phyloP scores from a whole-genome alignment of 2,113 vertebrate genomes.

The Laterallus jamaicensis region DNA sequence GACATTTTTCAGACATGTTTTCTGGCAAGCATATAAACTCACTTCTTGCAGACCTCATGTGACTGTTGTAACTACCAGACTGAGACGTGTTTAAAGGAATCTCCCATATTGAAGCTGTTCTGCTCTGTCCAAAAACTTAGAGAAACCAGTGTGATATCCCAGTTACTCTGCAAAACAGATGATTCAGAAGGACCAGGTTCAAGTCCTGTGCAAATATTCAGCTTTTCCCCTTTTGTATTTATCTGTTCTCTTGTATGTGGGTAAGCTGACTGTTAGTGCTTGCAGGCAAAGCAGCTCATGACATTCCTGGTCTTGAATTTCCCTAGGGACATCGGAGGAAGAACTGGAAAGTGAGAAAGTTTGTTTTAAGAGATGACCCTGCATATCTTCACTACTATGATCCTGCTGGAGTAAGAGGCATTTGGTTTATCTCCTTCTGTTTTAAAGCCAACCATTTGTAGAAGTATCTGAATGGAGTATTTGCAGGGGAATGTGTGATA shows the following conservation, averaged over 20 bases:
- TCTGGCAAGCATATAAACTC: neutral
- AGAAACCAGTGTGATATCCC: neutral
- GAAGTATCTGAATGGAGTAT: neutral
- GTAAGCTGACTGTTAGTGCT: neutral
- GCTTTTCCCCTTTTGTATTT: neutral
- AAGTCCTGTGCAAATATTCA: neutral
- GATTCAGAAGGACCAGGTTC: neutral
- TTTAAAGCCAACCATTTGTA: neutral
- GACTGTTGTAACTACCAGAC: neutral
- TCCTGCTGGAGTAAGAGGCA: slow-evolving; percentile 85
- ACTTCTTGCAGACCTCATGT: neutral
- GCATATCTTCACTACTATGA: slow-evolving; percentile 97
- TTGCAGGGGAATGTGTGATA: neutral
- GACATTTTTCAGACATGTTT: neutral
- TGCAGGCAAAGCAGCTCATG: neutral
- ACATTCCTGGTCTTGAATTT: neutral
- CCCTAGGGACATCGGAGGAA: slow-evolving; percentile 91
- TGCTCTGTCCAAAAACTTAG: neutral
- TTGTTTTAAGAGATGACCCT: slow-evolving; percentile 93
- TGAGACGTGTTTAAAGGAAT: neutral
- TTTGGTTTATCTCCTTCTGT: neutral
- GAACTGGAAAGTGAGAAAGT: slow-evolving; percentile 99
- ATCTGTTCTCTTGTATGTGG: neutral
- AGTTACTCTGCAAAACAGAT: neutral
- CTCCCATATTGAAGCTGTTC: neutral